phyloP scores from a whole-genome alignment of 2,888 invertebrate genomes.

The Limnephilus rhombicus region DNA sequence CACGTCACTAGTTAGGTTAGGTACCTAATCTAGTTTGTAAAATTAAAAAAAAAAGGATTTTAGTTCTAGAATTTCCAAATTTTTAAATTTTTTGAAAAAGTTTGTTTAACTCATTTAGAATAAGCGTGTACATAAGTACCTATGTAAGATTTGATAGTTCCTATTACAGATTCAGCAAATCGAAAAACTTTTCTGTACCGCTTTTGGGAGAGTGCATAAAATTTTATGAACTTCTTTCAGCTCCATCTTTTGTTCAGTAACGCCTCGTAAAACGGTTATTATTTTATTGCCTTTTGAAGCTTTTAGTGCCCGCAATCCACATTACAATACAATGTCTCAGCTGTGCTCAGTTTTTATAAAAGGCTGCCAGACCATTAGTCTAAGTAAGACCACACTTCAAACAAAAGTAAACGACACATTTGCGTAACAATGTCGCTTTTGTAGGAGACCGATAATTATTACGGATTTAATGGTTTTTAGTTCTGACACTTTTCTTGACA shows the following conservation, averaged over 20 bases:
- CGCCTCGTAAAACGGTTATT: slow-evolving; percentile 20
- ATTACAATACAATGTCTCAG: not conserved
- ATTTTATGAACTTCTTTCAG: not conserved
- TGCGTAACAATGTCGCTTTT: not conserved
- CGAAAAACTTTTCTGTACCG: not conserved
- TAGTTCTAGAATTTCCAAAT: no score
- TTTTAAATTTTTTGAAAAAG: no score
- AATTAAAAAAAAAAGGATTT: no score
- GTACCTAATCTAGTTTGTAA: no score
- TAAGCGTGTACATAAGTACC: no score
- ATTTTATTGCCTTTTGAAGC: not conserved
- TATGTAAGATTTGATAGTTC: no score
- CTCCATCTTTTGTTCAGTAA: slow-evolving; percentile 5
- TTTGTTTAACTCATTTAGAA: no score
- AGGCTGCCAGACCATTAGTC: not conserved
- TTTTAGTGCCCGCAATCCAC: slow-evolving; percentile 25
- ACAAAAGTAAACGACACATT: not conserved
- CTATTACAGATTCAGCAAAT: not conserved
- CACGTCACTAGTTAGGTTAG: no score
- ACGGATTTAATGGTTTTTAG: not conserved
- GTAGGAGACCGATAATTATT: not conserved
- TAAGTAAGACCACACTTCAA: slow-evolving; percentile 15
- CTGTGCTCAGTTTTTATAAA: not conserved
- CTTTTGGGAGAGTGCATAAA: not conserved
- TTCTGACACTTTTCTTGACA: not conserved